A percentile compares a stretch with the other conserved stretches of the same genome.
Evolutionary conservation across 2,888 invertebrate genomes (phyloP).

Genomic region (Limnephilus auricula): DNA sequence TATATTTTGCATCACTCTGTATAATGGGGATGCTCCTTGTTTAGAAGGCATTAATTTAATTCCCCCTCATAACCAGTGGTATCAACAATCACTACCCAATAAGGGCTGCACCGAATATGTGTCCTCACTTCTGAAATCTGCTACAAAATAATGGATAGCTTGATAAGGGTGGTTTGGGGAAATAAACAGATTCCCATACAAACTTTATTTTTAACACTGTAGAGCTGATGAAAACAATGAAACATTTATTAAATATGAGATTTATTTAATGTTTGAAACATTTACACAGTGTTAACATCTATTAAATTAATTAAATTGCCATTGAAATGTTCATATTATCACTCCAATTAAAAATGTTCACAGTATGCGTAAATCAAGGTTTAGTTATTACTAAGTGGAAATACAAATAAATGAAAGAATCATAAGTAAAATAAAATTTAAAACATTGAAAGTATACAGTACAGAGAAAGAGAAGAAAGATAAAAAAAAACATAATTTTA

Average conservation of each 20-base stretch:
- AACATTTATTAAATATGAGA: not conserved
- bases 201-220: not conserved
- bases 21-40: slow-evolving; percentile 14
- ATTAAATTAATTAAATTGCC: too few species aligned
- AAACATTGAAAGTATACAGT: too few species aligned
- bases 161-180: not conserved
- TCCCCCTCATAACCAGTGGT: slow-evolving; percentile 34
- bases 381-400: too few species aligned
- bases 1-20: not conserved
- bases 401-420: too few species aligned
- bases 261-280: too few species aligned
- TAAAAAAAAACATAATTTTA: too few species aligned
- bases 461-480: too few species aligned
- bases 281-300: too few species aligned
- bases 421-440: too few species aligned
- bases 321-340: too few species aligned
- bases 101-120: slow-evolving; percentile 12
- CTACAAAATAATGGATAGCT: not conserved
- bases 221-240: not conserved
- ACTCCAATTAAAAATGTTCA: too few species aligned
- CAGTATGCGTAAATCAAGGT: too few species aligned
- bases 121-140: slow-evolving; percentile 2
- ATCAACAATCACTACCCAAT: not conserved
- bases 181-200: not conserved
- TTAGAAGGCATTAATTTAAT: slow-evolving; percentile 35